phyloP scores from a whole-genome alignment of 2,797 vertebrate genomes.

The Nothura maculosa region DNA sequence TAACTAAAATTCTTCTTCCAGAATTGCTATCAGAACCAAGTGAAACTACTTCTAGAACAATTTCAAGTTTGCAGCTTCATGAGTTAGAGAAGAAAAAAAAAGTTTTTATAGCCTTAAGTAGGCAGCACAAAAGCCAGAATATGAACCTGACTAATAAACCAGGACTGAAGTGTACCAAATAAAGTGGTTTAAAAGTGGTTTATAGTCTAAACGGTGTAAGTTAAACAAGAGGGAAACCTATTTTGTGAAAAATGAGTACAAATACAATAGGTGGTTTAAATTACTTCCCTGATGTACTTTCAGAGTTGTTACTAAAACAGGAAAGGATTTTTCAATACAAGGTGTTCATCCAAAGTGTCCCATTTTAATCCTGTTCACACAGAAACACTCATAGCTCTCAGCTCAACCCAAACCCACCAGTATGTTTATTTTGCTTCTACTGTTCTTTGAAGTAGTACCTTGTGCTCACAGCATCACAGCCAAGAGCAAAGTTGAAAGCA shows the following conservation, averaged over 20 bases:
- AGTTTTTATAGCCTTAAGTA: not conserved
- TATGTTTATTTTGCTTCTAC: not conserved
- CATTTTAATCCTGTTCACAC: constrained; percentile 17
- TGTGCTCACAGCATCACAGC: not conserved
- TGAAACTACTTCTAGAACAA: not conserved
- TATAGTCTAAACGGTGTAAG: not conserved
- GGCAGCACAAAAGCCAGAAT: not conserved
- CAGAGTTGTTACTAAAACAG: constrained; percentile 1
- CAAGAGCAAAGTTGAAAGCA: not conserved
- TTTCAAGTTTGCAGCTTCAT: not conserved
- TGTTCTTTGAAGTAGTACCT: not conserved
- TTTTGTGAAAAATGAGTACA: not conserved
- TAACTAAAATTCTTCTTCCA: not conserved
- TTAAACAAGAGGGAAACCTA: not conserved
- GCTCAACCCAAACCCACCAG: not conserved
- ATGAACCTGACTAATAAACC: not conserved
- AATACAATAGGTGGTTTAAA: not conserved
- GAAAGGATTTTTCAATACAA: constrained; percentile 18
- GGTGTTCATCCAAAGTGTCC: not conserved
- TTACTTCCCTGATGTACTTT: constrained; percentile 7
- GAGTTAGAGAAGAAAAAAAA: not conserved
- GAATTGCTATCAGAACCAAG: not conserved
- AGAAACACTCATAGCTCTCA: not conserved
- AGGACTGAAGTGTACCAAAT: not conserved
- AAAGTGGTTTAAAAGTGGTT: not conserved